A percentile compares a stretch with the other conserved stretches of the same genome.
Evolutionary conservation across 1,140 invertebrate species (phyloP).

Genomic region (Delia radicum): DNA sequence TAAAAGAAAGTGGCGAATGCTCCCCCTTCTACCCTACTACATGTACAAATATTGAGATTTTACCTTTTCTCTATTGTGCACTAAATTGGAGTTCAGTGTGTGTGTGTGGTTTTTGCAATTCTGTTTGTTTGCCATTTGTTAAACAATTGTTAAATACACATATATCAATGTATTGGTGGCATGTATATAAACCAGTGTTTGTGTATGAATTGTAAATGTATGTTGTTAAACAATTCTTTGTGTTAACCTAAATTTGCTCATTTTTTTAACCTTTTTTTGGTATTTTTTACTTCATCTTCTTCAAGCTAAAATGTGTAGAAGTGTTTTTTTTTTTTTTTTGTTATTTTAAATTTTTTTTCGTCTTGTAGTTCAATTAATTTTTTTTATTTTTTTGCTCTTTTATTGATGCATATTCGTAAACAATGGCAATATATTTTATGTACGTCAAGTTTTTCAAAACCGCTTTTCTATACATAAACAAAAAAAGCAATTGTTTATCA

Average conservation of each 20-base stretch:
- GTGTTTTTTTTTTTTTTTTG: too few relatives aligned
- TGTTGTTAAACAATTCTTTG: not conserved
- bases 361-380: slow-evolving; percentile 6
- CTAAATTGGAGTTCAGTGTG: not conserved
- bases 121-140: not conserved
- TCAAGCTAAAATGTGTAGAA: not conserved
- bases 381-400: not conserved
- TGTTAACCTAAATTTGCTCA: not conserved
- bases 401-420: slow-evolving; percentile 11
- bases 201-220: not conserved
- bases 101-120: not conserved
- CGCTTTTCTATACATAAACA: not conserved
- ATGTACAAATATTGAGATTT: not conserved
- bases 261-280: not conserved
- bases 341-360: too few relatives aligned
- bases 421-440: slow-evolving; percentile 1
- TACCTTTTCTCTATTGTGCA: not conserved
- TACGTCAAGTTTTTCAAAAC: slow-evolving; percentile 5
- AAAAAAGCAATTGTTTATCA: not conserved
- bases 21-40: too few relatives aligned
- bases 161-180: not conserved
- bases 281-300: not conserved
- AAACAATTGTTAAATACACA: not conserved
- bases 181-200: not conserved
- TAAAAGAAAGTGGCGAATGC: too few relatives aligned